Base-by-base conservation (phyloP, 2,113 vertebrate genomes). In the Rhombomys opimus region DNA sequence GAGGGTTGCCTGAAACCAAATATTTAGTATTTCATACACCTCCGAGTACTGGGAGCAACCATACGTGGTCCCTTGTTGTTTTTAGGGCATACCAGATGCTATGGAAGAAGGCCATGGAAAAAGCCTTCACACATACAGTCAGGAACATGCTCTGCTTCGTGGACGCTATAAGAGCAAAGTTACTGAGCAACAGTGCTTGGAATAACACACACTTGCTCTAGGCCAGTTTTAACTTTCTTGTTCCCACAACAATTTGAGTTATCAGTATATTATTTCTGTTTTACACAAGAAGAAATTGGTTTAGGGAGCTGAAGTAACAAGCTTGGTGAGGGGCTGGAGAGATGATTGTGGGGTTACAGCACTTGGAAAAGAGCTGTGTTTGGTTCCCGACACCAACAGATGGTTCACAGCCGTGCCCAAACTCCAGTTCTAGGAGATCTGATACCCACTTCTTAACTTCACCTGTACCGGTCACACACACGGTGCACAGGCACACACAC, bases 181-280 rank as follows among this genome's bases (percentile, higher is more conserved):
- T 68, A 87, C 0, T 75, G 25, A 88, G 72, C 22, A 52, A 77
- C 10, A 54, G 52, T n/a, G 67, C 50, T 54, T 72, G 23, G 35
- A 89, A 90, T 41, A 78, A 81, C 12, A 32, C 87, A 50, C 35
- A 78, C 67, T 65, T 70, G n/a, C 73, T 89, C n/a, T 5, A 57
- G 41, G 17, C 0, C 7, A 30, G 32, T 65, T 65, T 27, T 22
- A 7, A 38, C 32, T 10, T 59, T 65, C 41, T 67, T 25, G 35
- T 14, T 65, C 70, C 7, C 38, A 38, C 25, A 50, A 73, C 72
- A 59, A 12, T 61, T n/a, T 41, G 27, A 88, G 54, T 14, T 87
- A 81, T 32, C 7, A 52, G 59, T 91, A 86, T 52, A 9, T 91
- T 85, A 76, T 89, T 81, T 96, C 67, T 67, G 76, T 80, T 88